A percentile compares a stretch with the other conserved stretches of the same genome.
phyloP scores from a whole-genome alignment of 1,140 invertebrate species.

The Cyphomyrmex costatus region DNA sequence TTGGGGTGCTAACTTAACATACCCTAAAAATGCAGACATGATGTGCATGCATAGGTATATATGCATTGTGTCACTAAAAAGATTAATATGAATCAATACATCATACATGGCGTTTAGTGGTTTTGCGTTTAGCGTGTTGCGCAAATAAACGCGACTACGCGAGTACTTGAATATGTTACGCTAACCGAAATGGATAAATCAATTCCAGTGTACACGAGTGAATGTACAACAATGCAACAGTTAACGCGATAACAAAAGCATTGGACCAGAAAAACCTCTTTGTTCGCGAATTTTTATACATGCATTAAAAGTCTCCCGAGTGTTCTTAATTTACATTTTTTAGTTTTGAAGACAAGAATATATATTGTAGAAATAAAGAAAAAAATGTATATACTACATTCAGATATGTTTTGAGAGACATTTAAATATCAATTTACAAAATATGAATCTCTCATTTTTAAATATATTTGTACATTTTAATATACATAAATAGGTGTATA shows the following conservation, averaged over 20 bases:
- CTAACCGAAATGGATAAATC: slow-evolving; percentile 65
- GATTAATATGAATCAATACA: slow-evolving; percentile 40
- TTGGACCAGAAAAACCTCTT: neutral
- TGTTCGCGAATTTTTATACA: neutral
- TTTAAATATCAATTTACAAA: neutral
- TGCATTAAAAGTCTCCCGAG: neutral
- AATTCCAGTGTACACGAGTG: slow-evolving; percentile 41
- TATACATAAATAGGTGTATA: no score
- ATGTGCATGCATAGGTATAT: neutral
- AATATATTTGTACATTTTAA: no score
- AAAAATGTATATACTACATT: neutral
- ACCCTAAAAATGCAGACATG: no score
- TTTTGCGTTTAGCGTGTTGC: slow-evolving; percentile 51
- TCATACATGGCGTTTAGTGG: slow-evolving; percentile 46
- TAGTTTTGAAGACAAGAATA: neutral
- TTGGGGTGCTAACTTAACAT: no score
- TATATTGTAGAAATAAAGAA: neutral
- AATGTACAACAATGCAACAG: slow-evolving; percentile 30
- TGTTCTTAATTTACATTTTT: neutral
- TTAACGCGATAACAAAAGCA: neutral
- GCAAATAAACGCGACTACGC: slow-evolving; percentile 70
- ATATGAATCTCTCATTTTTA: no score
- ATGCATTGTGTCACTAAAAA: neutral
- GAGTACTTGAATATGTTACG: slow-evolving; percentile 61
- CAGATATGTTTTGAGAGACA: neutral